These are phyloP conservation scores for Peucedramus taeniatus DNA, from an alignment of 2,113 vertebrate genomes.

Conservation along the genomic window DNA sequence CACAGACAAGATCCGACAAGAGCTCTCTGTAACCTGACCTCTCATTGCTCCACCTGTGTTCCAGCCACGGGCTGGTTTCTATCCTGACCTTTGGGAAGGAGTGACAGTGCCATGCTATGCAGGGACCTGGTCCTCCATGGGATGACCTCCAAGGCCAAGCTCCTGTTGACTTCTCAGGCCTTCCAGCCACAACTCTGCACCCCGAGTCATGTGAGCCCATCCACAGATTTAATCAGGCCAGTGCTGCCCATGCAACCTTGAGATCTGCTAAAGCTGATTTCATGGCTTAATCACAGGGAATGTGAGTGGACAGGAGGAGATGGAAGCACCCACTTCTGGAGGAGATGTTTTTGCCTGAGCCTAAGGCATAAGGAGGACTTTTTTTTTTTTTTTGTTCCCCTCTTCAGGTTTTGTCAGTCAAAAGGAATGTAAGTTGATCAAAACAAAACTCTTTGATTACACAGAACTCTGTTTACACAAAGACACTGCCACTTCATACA, in stretches of 20 bases:
- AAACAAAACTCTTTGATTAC: background rate
- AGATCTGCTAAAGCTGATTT: background rate
- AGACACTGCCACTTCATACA: background rate
- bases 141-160: background rate
- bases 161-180: background rate
- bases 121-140: background rate
- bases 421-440: background rate
- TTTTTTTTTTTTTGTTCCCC: no score
- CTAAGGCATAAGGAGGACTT: background rate
- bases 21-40: background rate
- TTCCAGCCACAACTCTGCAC: background rate
- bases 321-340: background rate
- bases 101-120: rapidly evolving
- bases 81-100: background rate
- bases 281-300: background rate
- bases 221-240: background rate
- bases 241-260: background rate
- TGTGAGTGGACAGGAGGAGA: background rate
- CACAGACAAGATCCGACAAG: background rate
- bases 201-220: background rate
- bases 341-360: background rate
- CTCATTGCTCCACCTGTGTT: background rate
- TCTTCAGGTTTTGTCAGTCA: background rate
- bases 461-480: background rate
- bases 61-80: background rate